A percentile compares a stretch with the other conserved stretches of the same genome.
phyloP scores from a whole-genome alignment of 1,140 invertebrate genomes.

The Drosophila leontia region DNA sequence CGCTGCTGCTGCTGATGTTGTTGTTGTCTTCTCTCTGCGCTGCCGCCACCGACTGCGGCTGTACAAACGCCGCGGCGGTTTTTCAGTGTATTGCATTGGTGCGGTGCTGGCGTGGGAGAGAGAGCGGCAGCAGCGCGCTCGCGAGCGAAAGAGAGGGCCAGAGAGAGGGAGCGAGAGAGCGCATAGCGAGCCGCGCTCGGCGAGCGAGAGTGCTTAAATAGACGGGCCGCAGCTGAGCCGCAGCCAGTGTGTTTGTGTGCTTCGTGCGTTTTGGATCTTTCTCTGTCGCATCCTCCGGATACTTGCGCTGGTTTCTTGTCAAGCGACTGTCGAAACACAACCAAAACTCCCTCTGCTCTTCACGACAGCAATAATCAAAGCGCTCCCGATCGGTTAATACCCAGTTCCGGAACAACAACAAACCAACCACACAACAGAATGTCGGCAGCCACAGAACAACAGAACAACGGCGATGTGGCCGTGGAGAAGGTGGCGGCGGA shows the following conservation, averaged over 20 bases:
- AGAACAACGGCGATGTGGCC: constrained; percentile 83
- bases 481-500: constrained; percentile 81
- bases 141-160: constrained; percentile 3
- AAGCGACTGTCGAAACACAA: constrained; percentile 53
- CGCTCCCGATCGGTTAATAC: constrained; percentile 8
- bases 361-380: constrained; percentile 58
- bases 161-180: constrained; percentile 18
- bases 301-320: constrained; percentile 71
- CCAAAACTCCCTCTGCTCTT: constrained; percentile 45
- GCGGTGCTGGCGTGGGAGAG: constrained; percentile 49
- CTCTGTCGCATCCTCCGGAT: constrained; percentile 51
- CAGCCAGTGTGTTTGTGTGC: constrained; percentile 78
- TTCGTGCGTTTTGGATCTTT: constrained; percentile 79
- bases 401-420: constrained; percentile 47
- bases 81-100: constrained; percentile 69
- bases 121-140: constrained; percentile 48
- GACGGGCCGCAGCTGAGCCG: constrained; percentile 56
- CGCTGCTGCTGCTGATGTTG: constrained; percentile 58
- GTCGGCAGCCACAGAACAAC: constrained; percentile 84
- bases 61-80: constrained; percentile 68
- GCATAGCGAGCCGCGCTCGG: constrained; percentile 16
- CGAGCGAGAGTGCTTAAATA: constrained; percentile 66
- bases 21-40: constrained; percentile 79
- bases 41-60: constrained; percentile 70
- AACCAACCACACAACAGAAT: constrained; percentile 65